phyloP scores from a whole-genome alignment of 2,888 invertebrate genomes.

The Agriopis aurantiaria region DNA sequence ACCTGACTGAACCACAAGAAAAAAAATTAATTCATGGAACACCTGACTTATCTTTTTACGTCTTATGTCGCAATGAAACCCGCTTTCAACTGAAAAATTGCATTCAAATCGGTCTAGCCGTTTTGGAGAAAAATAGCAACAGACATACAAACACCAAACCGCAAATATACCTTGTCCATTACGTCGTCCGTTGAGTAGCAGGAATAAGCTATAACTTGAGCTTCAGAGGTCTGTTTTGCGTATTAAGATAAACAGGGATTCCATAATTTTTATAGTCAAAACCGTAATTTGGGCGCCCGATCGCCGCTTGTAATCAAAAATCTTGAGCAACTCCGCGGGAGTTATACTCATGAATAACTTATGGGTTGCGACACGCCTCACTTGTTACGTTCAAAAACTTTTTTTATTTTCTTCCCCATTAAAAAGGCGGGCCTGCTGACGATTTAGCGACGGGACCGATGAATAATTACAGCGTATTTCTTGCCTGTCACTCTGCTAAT shows the following conservation, averaged over 20 bases:
- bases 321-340: conserved; percentile 61
- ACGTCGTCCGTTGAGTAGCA: no score
- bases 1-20: no score
- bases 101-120: no score
- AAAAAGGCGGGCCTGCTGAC: conserved; percentile 72
- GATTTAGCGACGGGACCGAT: conserved; percentile 78
- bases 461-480: conserved; percentile 84
- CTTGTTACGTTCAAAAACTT: conserved; percentile 81
- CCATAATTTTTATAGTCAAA: conserved; percentile 28
- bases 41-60: no score
- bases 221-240: no score
- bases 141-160: no score
- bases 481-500: conserved; percentile 83
- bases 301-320: conserved; percentile 70
- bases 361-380: conserved; percentile 72
- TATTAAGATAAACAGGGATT: background rate
- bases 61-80: no score
- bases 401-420: conserved; percentile 80
- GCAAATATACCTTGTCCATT: no score
- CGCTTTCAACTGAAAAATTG: no score
- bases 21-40: no score
- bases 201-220: no score
- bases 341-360: conserved; percentile 79
- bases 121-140: no score
- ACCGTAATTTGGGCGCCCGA: conserved; percentile 33